phyloP scores from a whole-genome alignment of 1,140 invertebrate species.

The Sitodiplosis mosellana region DNA sequence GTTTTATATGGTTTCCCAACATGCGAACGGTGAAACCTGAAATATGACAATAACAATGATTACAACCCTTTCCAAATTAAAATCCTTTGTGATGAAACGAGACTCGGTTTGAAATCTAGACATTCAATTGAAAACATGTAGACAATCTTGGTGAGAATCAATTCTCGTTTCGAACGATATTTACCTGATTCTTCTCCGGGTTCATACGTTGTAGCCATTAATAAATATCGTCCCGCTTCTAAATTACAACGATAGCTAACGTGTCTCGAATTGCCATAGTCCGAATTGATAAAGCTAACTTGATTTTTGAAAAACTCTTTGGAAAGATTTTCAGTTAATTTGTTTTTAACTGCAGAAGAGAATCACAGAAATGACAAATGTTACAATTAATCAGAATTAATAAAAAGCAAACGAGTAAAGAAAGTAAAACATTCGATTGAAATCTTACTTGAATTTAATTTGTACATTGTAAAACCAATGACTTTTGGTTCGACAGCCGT shows the following conservation, averaged over 20 bases:
- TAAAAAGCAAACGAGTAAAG: no score
- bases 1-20: constrained; percentile 15
- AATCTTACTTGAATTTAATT: constrained; percentile 26
- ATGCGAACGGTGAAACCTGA: constrained; percentile 18
- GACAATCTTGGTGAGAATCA: background rate
- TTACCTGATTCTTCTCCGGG: constrained; percentile 65
- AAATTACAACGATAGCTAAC: constrained; percentile 63
- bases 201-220: constrained; percentile 83
- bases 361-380: no score
- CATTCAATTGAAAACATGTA: background rate
- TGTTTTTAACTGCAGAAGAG: constrained; percentile 16
- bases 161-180: no score
- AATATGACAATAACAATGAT: background rate
- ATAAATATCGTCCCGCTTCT: constrained; percentile 65
- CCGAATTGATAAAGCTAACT: constrained; percentile 73
- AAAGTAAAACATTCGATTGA: no score
- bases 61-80: background rate
- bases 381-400: no score
- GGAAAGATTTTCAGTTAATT: constrained; percentile 32
- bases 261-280: constrained; percentile 82
- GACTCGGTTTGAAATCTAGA: background rate
- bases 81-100: background rate
- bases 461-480: constrained; percentile 82
- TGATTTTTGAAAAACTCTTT: constrained; percentile 76
- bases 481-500: constrained; percentile 84